Evolutionary conservation across 2,113 vertebrate genomes (phyloP), one percentile per base, ranked within the genome.

Genomic region (Sorex fumeus): DNA sequence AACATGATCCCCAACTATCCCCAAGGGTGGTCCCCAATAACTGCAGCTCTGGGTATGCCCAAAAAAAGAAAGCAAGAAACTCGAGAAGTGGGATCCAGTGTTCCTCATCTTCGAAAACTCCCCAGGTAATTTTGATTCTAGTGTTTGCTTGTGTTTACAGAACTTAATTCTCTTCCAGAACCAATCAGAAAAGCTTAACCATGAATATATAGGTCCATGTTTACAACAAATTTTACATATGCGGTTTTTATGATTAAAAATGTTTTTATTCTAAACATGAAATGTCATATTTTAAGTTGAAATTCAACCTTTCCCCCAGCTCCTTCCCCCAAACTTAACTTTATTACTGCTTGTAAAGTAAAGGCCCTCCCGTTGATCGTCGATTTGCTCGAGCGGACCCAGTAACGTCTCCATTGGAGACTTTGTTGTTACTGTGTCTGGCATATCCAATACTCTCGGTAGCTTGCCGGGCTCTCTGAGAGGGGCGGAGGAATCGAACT

Each of bases 111-210:
- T 69, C 43, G 57, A 4, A 76, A 32, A 27, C 18, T 30, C 18
- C 84, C 18, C 13, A 50, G 27, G 34, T 57, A 60, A 90, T 60
- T 90, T 71, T 84, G 16, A 87, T 70, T 86, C 57, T 74, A 85
- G 84, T 67, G 8, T 88, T 0, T 80, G 67, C 30, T 87, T 57
- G 21, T 1, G 6, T 45, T 62, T 18, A 43, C 28, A 45, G 45
- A 57, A n/a, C 47, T 85, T 90, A 83, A 85, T 82, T 79, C 69
- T 94, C 34, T 91, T 32, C 81, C 75, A 79, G 15, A 91, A 89
- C 25, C 43, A 79, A 45, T 53, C 15, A 91, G 21, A 78, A 93
- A 34, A 40, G 30, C 3, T 82, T 19, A 66, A 43, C 62, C 87
- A 94, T 60, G 57, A 60, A 60, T 60, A 23, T 60, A 60, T 13